Evolutionary conservation across 2,888 invertebrate genomes (phyloP), one percentile per base, ranked within the genome.

Genomic region (Diploptera punctata): DNA sequence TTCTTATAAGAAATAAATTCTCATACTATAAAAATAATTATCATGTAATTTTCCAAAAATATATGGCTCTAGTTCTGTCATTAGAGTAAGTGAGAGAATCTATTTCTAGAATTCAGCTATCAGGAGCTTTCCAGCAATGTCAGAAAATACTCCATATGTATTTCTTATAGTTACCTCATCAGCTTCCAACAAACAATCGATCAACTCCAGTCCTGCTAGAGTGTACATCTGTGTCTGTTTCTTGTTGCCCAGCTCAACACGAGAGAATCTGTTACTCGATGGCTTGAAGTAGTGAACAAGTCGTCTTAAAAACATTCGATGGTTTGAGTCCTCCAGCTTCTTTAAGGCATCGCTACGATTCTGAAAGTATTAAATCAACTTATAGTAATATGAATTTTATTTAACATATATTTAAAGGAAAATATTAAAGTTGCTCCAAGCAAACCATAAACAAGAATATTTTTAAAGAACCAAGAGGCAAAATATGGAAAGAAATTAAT

Each of bases 281-380:
- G 98, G 98, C 81, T 92, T 93, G 80, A 91, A 93, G 81, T 94
- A 97, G 78, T 91, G 91, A 0, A 95, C 87, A 26, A 98, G 87
- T 61, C 93, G 89, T 77, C 91, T 90, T 1, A 94, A 82, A 80
- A 94, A 93, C 74, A 87, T 84, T 72, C 86, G 86, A 79, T 90
- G 88, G 76, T 88, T 86, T 1, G 86, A 87, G 78, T 93, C 93
- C 75, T 90, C 90, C 19, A 92, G 80, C 77, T 87, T 86, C 73
- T 86, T 85, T 73, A 90, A 82, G 10, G 85, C 83, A 71, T 86
- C 86, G 47, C 83, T 83, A 19, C 84, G 80, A 79, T 87, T 83
- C 79, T 88, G 80, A 72, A 84, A 79, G 67, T 81, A 33, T 33
- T 7, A 33, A 33, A 33, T 7, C 10, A 33, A 33, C 33, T n/a